Evolutionary conservation across 2,113 vertebrate species (phyloP), one percentile per base, ranked within the genome.

Genomic region (Collichthys lucidus): DNA sequence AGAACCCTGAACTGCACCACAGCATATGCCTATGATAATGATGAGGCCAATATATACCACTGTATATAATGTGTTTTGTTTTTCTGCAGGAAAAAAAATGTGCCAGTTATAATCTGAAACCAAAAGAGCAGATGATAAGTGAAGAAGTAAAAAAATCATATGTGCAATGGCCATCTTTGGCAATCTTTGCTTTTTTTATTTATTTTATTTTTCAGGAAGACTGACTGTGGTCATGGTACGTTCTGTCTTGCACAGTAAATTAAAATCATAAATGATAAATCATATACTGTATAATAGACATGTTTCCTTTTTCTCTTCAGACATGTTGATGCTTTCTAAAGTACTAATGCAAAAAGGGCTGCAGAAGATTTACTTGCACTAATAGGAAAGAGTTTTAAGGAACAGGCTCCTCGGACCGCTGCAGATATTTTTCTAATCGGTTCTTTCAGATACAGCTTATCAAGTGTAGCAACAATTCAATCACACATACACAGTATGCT

Each of bases 401-500:
- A 31, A 74, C 4, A 3, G 14, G 3, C 3, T 6, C 31, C 31
- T 3, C 16, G 20, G 35, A 40, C 6, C 3, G 0, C n/a, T 64
- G 24, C 60, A 49, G 12, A 31, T 65, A 40, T 52, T 15, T 66
- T 55, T 57, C 10, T 10, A 26, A 29, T 6, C 2, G 31, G 42
- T 74, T 74, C n/a, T 75, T 74, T 31, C 59, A 60, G 52, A 42
- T 47, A 20, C 17, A 50, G 4, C 14, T 5, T 49, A 16, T 49
- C 29, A n/a, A 44, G 42, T 59, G 4, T 22, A 24, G 19, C 56
- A 68, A 59, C 29, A 53, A 35, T 74, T 70, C 63, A 65, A 47
- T 49, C 53, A 46, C 46, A 68, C 80, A 19, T 6, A 10, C 16
- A 61, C 61, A 73, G 10, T 17, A 53, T 73, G 67, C 53, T 40